Percentiles rank a stretch among this genome's conserved stretches.
phyloP scores from a whole-genome alignment of 2,888 invertebrate species.

The Ellobium chinense region DNA sequence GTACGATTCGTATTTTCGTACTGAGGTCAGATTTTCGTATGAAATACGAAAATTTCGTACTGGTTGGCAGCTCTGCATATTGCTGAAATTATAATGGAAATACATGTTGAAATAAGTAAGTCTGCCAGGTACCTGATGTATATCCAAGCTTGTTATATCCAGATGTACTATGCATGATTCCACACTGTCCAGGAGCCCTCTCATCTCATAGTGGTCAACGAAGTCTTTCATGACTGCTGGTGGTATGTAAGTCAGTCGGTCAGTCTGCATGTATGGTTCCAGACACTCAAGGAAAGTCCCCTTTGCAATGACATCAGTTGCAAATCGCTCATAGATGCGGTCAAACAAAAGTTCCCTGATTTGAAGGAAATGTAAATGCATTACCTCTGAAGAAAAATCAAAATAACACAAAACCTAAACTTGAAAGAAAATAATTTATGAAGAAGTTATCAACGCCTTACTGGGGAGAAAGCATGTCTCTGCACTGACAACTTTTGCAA shows the following conservation, averaged over 20 bases:
- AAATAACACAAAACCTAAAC: too few species aligned
- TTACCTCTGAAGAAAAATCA: too few species aligned
- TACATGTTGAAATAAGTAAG: too few species aligned
- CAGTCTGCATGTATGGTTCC: constrained; percentile 86
- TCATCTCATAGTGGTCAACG: constrained; percentile 84
- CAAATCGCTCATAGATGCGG: constrained; percentile 84
- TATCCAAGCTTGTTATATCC: constrained; percentile 87
- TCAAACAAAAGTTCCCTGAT: constrained; percentile 79
- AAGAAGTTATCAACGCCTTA: too few species aligned
- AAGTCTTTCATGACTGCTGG: constrained; percentile 87
- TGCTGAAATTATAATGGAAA: too few species aligned
- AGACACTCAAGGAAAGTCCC: constrained; percentile 85
- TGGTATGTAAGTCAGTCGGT: constrained; percentile 83
- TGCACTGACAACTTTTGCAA: too few species aligned
- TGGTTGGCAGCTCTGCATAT: too few species aligned
- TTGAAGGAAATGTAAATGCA: too few species aligned
- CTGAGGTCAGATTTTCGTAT: too few species aligned
- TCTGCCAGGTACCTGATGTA: constrained; percentile 83
- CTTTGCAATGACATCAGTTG: constrained; percentile 83
- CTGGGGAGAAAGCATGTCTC: too few species aligned
- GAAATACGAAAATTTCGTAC: too few species aligned
- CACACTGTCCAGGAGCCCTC: constrained; percentile 83
- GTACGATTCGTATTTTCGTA: too few species aligned
- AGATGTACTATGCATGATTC: constrained; percentile 87
- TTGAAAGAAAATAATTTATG: background rate